These are phyloP conservation scores for Spea multiplicata DNA, from an alignment of 2,113 vertebrate species.

Conservation along the genomic window DNA sequence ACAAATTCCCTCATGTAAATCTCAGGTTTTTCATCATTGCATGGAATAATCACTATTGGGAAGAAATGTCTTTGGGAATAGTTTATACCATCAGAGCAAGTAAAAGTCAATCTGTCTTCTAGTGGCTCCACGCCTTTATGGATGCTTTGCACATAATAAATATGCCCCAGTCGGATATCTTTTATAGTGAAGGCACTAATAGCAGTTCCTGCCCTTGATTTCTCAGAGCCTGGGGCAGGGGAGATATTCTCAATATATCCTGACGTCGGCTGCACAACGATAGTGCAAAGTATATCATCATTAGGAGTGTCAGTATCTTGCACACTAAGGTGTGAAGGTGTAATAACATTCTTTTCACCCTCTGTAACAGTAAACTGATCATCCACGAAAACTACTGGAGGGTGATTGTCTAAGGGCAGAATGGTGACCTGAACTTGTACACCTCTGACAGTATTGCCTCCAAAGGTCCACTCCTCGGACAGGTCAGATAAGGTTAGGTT, in stretches of 20 bases:
- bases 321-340: conserved; percentile 72
- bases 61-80: conserved; percentile 87
- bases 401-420: conserved; percentile 87
- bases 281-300: conserved; percentile 88
- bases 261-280: conserved; percentile 83
- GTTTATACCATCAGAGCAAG: conserved; percentile 94
- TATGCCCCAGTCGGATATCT: conserved; percentile 81
- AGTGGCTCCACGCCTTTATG: conserved; percentile 87
- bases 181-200: conserved; percentile 90
- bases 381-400: conserved; percentile 79
- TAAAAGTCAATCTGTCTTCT: conserved; percentile 89
- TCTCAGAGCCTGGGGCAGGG: conserved; percentile 92
- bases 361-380: conserved; percentile 76
- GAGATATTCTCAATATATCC: conserved; percentile 94
- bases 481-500: conserved; percentile 87
- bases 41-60: conserved; percentile 78
- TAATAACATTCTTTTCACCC: conserved; percentile 78
- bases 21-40: conserved; percentile 91
- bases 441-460: conserved; percentile 76
- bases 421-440: conserved; percentile 87
- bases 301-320: conserved; percentile 79
- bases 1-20: conserved; percentile 89
- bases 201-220: conserved; percentile 86
- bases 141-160: conserved; percentile 93
- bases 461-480: conserved; percentile 85